Evolutionary conservation across 2,113 vertebrate genomes (phyloP).

Genomic region (Phasianus colchicus): DNA sequence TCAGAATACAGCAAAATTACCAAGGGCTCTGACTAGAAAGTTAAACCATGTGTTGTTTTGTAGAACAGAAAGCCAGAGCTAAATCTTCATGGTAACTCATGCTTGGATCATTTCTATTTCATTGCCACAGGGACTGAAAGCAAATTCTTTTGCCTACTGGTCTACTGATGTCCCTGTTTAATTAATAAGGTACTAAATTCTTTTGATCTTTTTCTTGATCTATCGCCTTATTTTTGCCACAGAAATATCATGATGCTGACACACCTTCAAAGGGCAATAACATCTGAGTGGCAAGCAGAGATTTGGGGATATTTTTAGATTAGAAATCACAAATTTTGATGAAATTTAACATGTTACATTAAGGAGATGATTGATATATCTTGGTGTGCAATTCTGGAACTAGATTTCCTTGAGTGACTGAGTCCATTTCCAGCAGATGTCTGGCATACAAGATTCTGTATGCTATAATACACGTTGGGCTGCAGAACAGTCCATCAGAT

Average conservation of each 20-base stretch:
- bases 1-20: not conserved
- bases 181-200: not conserved
- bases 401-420: not conserved
- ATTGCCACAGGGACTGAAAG: not conserved
- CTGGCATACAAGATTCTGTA: not conserved
- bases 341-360: not conserved
- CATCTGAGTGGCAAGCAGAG: not conserved
- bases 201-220: not conserved
- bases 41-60: not conserved
- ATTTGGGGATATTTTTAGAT: not conserved
- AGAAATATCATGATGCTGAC: not conserved
- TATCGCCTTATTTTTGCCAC: not conserved
- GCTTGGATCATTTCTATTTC: not conserved
- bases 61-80: not conserved
- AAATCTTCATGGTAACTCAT: not conserved
- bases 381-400: not conserved
- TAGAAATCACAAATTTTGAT: not conserved
- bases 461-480: fast-evolving
- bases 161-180: not conserved
- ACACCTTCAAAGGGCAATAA: not conserved
- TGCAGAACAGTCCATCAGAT: not conserved
- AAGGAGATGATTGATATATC: not conserved
- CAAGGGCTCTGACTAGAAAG: not conserved
- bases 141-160: not conserved
- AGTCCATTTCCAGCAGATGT: not conserved